These are phyloP conservation scores for Metopia argyrocephala DNA, from an alignment of 2,888 invertebrate species.

Conservation along the genomic window DNA sequence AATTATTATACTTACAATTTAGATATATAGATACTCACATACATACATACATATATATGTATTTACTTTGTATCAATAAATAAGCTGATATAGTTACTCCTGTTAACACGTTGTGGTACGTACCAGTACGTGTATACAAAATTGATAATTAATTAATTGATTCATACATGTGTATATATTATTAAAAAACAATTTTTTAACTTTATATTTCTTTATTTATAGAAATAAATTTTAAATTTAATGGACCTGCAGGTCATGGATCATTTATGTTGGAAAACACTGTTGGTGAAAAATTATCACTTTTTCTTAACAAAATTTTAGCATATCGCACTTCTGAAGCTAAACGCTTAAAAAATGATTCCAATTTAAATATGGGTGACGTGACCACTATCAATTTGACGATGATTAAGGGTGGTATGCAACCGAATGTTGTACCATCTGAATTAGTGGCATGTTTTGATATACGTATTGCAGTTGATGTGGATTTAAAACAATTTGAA, in stretches of 20 bases:
- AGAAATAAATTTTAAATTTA: constrained; percentile 83
- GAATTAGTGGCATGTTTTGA: constrained; percentile 84
- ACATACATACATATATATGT: too few relatives aligned
- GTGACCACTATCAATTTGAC: constrained; percentile 88
- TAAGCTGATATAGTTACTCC: too few relatives aligned
- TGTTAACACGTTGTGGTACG: too few relatives aligned
- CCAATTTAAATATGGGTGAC: constrained; percentile 81
- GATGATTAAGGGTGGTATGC: constrained; percentile 85
- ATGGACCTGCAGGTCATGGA: constrained; percentile 87
- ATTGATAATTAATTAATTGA: too few relatives aligned
- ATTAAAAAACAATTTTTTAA: neutral
- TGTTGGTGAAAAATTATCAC: constrained; percentile 85
- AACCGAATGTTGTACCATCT: constrained; percentile 91
- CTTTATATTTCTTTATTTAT: neutral
- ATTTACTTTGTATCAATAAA: too few relatives aligned
- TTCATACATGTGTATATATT: too few relatives aligned
- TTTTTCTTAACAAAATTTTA: constrained; percentile 83
- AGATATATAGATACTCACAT: too few relatives aligned
- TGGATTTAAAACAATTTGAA: constrained; percentile 81
- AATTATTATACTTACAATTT: too few relatives aligned
- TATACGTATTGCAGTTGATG: constrained; percentile 81
- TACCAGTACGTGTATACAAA: too few relatives aligned
- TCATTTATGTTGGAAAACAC: constrained; percentile 83
- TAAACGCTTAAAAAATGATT: constrained; percentile 79
- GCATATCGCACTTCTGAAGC: constrained; percentile 81